phyloP scores from a whole-genome alignment of 2,113 vertebrate species.

The Odontophorus gujanensis region DNA sequence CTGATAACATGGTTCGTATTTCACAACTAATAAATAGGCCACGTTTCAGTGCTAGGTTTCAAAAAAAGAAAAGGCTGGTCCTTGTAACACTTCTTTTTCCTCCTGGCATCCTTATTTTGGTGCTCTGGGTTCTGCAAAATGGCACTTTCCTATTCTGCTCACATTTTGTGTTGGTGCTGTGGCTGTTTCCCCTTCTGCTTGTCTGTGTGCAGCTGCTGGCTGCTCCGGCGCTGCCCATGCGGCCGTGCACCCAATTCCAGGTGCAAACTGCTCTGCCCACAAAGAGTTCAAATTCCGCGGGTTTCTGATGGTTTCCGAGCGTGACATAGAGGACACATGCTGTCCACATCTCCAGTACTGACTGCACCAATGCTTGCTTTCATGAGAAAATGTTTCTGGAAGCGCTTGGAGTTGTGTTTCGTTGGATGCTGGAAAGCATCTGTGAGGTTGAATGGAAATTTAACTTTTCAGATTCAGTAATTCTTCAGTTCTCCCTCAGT shows the following conservation, averaged over 20 bases:
- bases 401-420: neutral
- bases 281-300: neutral
- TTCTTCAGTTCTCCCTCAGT: constrained; percentile 27
- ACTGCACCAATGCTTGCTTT: neutral
- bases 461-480: neutral
- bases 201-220: fast-evolving
- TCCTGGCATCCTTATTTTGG: neutral
- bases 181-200: fast-evolving
- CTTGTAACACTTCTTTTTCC: neutral
- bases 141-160: neutral
- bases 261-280: neutral
- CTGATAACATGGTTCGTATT: constrained; percentile 72
- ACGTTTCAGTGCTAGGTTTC: constrained; percentile 36
- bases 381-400: neutral
- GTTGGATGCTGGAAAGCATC: constrained; percentile 25
- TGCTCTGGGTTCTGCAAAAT: neutral
- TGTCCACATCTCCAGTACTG: neutral
- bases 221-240: no score
- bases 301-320: neutral
- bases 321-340: neutral
- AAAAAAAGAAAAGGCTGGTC: neutral
- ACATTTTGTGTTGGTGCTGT: fast-evolving
- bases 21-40: constrained; percentile 70
- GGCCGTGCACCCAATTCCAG: neutral
- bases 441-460: constrained; percentile 6